Base-by-base conservation (phyloP, 2,797 vertebrate species). In the Gorsachius magnificus region DNA sequence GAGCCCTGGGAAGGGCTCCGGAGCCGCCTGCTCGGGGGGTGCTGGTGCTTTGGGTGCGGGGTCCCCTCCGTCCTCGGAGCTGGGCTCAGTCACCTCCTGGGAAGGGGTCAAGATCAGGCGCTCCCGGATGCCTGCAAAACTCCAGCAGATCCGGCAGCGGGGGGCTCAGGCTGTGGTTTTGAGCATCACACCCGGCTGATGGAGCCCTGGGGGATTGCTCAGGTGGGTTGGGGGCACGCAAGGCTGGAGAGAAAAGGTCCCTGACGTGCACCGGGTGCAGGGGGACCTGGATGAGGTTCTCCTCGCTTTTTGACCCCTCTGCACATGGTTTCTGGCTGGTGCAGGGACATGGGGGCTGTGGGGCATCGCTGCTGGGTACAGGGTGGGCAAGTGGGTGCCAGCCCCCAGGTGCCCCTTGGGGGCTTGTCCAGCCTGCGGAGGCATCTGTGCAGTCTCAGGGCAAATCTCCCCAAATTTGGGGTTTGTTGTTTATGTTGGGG, bases 241-340 rank as follows among this genome's bases (percentile, higher is more conserved):
- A 11, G n/a, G 33, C 2, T 25, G 9, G 36, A 51, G 33, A 16
- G 43, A 4, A n/a, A 28, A 58, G 57, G 18, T 41, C 22, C 38
- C n/a, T 5, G 12, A 1, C 0, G 0, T 3, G 18, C 18, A 7
- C 51, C 1, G 15, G 58, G 10, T 16, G 26, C 24, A 6, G 33
- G 18, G 28, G 8, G 43, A 31, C 24, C 25, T 46, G 21, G 83
- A 19, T n/a, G n/a, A 12, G 63, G 20, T 16, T 78, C 61, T 60
- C 16, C 26, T 78, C 5, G 0, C 8, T 28, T 46, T 61, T 17
- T 45, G 61, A 13, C 13, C 26, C 25, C 14, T 33, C 17, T 43
- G 2, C 1, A 4, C 20, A 8, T 33, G 35, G 29, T 53, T 66
- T 74, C 22, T 74, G 63, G 33, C 33, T 0, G 2, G 60, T 31